Conservation (phyloP, 2,113 vertebrate species). For the Peromyscus polionotus region DNA sequence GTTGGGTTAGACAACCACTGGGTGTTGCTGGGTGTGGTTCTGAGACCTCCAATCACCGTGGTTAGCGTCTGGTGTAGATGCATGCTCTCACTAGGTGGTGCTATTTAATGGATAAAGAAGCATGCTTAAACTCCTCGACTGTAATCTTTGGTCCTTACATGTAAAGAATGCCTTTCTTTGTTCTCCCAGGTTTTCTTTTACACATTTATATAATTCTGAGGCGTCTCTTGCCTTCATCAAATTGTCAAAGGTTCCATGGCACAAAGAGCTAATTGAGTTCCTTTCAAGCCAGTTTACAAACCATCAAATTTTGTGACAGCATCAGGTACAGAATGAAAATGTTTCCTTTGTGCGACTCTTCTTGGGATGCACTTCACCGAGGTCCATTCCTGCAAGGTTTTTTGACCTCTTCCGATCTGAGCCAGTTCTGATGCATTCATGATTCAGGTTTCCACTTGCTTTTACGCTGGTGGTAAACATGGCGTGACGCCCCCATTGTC, state of each 20-base stretch:
- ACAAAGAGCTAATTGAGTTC: not conserved
- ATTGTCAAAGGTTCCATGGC: not conserved
- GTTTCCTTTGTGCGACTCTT: not conserved
- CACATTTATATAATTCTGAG: not conserved
- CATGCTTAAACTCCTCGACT: not conserved
- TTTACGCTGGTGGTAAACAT: not conserved
- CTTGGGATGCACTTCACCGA: rapidly evolving
- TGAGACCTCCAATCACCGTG: not conserved
- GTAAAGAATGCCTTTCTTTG: not conserved
- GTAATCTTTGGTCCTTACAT: not conserved
- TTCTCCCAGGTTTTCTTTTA: not conserved
- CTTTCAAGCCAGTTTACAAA: not conserved
- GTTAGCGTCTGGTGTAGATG: not conserved
- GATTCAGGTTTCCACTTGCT: not conserved
- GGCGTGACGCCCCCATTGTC: rapidly evolving
- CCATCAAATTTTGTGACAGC: not conserved
- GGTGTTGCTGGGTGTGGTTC: not conserved
- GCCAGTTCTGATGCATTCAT: not conserved
- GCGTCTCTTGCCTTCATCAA: not conserved
- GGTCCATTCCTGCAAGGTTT: not conserved
- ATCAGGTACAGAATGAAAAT: not conserved
- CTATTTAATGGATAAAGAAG: not conserved
- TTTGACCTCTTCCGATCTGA: not conserved
- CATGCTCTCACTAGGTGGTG: not conserved
- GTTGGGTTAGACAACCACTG: not conserved